A percentile compares a stretch with the other conserved stretches of the same genome.
Conservation (phyloP, 2,888 invertebrate species). For the Luperina testacea region DNA sequence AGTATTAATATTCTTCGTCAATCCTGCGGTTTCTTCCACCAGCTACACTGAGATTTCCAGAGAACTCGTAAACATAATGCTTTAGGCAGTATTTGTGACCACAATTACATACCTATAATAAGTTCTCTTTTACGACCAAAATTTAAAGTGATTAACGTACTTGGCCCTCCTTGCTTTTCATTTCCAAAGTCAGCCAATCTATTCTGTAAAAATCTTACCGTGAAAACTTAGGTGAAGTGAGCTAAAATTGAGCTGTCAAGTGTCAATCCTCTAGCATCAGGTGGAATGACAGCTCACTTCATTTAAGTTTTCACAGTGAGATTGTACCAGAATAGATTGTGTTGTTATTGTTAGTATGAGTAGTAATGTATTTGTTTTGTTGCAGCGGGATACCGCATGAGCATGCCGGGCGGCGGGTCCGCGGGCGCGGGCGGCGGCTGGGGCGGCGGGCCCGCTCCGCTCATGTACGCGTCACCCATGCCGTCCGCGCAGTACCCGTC, state of each 20-base stretch:
- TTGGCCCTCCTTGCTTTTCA: not conserved
- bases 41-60: not conserved
- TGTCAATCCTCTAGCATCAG: not conserved
- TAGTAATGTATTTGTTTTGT: conserved; percentile 53
- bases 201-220: not conserved
- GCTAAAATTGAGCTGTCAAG: not conserved
- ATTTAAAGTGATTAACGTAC: not conserved
- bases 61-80: not conserved
- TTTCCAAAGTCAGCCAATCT: not conserved
- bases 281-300: not conserved
- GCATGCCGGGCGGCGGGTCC: conserved; percentile 81
- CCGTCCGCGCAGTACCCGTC: conserved; percentile 95
- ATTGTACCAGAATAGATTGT: not conserved
- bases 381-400: conserved; percentile 91
- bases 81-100: not conserved
- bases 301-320: too few species aligned
- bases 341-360: not conserved
- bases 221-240: not conserved
- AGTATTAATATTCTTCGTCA: not conserved
- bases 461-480: conserved; percentile 95
- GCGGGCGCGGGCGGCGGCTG: conserved; percentile 83
- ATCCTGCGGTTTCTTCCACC: not conserved
- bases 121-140: not conserved
- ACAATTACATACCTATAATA: not conserved
- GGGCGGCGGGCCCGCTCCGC: conserved; percentile 91